Conservation (phyloP, 2,888 invertebrate genomes). For the Lagria hirta region DNA sequence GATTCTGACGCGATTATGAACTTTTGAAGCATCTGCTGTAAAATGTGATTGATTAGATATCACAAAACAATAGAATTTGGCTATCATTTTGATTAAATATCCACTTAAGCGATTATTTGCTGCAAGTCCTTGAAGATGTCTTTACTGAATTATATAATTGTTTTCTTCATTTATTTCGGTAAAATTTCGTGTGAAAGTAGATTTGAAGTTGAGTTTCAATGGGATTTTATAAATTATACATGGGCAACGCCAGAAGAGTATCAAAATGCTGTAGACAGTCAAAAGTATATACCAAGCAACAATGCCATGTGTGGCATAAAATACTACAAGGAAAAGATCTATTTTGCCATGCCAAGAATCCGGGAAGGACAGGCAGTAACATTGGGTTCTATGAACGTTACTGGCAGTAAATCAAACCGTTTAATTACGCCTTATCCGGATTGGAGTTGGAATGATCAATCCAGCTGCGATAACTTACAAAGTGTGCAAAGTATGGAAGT, state of each 20-base stretch:
- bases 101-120: too few species aligned
- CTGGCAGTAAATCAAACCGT: slow-evolving; percentile 55
- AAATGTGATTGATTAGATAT: too few species aligned
- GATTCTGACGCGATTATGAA: too few species aligned
- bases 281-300: slow-evolving; percentile 66
- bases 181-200: too few species aligned
- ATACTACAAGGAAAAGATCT: slow-evolving; percentile 66
- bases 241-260: slow-evolving; percentile 64
- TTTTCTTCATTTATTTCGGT: too few species aligned
- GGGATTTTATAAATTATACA: slow-evolving; percentile 68
- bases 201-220: slow-evolving; percentile 63
- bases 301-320: slow-evolving; percentile 69
- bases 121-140: too few species aligned
- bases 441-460: slow-evolving; percentile 63
- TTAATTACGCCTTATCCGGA: slow-evolving; percentile 68
- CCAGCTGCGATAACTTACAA: slow-evolving; percentile 63
- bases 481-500: slow-evolving; percentile 74
- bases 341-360: slow-evolving; percentile 67
- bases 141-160: too few species aligned
- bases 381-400: slow-evolving; percentile 50
- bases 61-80: too few species aligned
- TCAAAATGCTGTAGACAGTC: slow-evolving; percentile 58
- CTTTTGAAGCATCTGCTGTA: too few species aligned
- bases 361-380: slow-evolving; percentile 70
- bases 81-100: too few species aligned